Evolutionary conservation across 2,113 vertebrate genomes (phyloP), one percentile per base, ranked within the genome.

Genomic region (Salminus brasiliensis): DNA sequence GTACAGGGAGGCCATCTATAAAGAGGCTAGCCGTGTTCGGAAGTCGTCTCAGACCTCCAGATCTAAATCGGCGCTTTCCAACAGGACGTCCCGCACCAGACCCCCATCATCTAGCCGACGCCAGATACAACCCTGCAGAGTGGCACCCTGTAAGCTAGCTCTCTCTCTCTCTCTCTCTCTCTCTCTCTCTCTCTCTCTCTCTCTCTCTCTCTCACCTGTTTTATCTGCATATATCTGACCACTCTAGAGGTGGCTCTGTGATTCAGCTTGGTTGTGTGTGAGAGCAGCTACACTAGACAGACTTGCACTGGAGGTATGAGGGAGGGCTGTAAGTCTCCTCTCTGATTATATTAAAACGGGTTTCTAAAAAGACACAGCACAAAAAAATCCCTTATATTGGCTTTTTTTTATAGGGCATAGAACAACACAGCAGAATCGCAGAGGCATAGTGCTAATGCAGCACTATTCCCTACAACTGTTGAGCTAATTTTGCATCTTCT

Each of bases 1-100:
- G 85, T 92, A 94, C 90, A 91, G 93, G 87, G 94, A 97, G 87
- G 91, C 92, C 57, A 71, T 95, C 80, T 89, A 92, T 70, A 89
- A 90, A 85, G 92, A 94, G 74, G 89, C 89, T 79, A 86, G 91
- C 62, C 92, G 89, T 85, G 77, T 32, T 5, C 71, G 82, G 79
- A 92, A 86, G 82, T 85, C 83, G 55, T 91, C 91, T 72, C 92
- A 89, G 79, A 85, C 85, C 86, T 89, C 88, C 85, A 90, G 92
- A 72, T 87, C 87, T 86, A 95, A 93, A 84, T 81, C 79, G 55
- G 86, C 87, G 76, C 83, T 85, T 80, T 66, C 52, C n/a, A 82
- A 86, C 78, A 80, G 66, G 52, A 77, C 86, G 74, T 84, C 86
- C 62, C 90, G 82, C 55, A 63, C 78, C 74, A 85, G 86, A 62